phyloP scores from a whole-genome alignment of 2,888 invertebrate genomes.

The Syrista parreyssii region DNA sequence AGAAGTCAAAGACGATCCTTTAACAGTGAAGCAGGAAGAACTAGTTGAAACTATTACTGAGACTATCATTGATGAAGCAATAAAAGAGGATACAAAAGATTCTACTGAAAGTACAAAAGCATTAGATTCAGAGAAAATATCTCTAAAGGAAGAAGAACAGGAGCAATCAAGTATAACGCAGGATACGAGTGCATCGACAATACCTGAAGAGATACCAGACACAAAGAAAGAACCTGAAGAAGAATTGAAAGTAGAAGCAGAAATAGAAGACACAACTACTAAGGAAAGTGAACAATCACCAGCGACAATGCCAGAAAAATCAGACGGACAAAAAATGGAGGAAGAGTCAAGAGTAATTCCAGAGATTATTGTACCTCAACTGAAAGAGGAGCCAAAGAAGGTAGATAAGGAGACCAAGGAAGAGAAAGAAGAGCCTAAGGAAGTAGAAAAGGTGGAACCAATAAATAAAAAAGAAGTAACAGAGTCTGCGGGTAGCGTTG shows the following conservation, averaged over 20 bases:
- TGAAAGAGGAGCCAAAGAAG: conserved; percentile 24
- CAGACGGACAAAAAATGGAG: conserved; percentile 14
- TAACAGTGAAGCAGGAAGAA: conserved; percentile 27
- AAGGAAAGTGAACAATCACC: conserved; percentile 16
- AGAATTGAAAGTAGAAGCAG: conserved; percentile 6
- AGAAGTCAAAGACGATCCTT: conserved; percentile 27
- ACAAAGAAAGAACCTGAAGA: conserved; percentile 25
- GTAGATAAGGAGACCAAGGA: conserved; percentile 37
- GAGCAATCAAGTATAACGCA: conserved; percentile 27
- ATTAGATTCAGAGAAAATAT: conserved; percentile 32
- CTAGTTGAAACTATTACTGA: conserved; percentile 31
- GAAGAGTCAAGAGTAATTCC: conserved; percentile 22
- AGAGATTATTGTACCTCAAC: not conserved
- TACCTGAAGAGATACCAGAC: conserved; percentile 24
- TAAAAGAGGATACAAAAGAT: conserved; percentile 40
- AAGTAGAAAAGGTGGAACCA: conserved; percentile 40
- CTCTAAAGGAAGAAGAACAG: conserved; percentile 36
- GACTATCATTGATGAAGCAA: conserved; percentile 28
- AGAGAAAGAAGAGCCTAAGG: conserved; percentile 43
- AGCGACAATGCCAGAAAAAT: conserved; percentile 12
- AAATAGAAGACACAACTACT: conserved; percentile 15
- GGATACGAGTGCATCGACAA: conserved; percentile 17
- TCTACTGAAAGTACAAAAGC: conserved; percentile 34
- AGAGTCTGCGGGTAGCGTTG: conserved; percentile 63
- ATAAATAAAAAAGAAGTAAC: conserved; percentile 42